These are phyloP conservation scores for chimpanzee (Pan troglodytes) DNA, from an alignment of 2,113 vertebrate genomes.

Conservation along the genomic window NHGRI_mPanTro3-v2.1_pri NC_072418.2:40718001-40718500, in stretches of 20 bases:
- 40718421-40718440: neutral
- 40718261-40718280: neutral
- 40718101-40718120: no score
- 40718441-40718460: neutral
- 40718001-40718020: no score
- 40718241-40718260: neutral
- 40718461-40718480: neutral
- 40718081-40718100: no score
- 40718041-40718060: no score
- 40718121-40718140: no score
- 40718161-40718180: neutral
- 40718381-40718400: slow-evolving; percentile 18
- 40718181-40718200: neutral
- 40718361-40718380: slow-evolving; percentile 26
- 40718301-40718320: slow-evolving; percentile 58
- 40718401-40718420: slow-evolving; percentile 34
- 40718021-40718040: no score
- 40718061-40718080: no score
- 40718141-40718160: neutral
- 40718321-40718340: slow-evolving; percentile 69
- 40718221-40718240: neutral
- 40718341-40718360: neutral
- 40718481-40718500: neutral
- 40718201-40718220: neutral
- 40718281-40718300: neutral